These are phyloP conservation scores for Sminthurinus aureus DNA, from an alignment of 2,888 invertebrate genomes.

Conservation along the genomic window DNA sequence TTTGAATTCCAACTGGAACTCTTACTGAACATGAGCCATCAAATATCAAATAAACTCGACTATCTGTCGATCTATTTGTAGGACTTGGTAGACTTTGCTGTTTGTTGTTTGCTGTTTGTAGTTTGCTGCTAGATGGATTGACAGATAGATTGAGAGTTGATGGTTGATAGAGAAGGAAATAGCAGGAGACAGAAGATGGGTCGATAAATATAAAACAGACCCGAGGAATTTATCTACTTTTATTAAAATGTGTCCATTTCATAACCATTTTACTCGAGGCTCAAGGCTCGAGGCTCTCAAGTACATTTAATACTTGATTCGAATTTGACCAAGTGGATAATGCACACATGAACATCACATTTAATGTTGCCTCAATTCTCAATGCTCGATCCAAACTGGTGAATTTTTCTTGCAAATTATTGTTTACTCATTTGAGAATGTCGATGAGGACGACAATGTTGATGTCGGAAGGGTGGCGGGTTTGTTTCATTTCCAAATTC, in stretches of 20 bases:
- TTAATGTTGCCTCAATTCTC: not conserved
- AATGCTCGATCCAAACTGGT: not conserved
- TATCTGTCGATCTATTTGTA: not conserved
- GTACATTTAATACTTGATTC: no score
- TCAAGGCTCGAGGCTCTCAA: no score
- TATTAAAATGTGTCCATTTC: no score
- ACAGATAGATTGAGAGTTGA: no score
- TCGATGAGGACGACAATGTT: not conserved
- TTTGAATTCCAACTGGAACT: no score
- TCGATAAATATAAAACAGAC: no score
- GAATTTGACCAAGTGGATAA: not conserved
- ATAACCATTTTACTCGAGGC: no score
- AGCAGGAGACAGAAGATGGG: no score
- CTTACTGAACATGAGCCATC: not conserved
- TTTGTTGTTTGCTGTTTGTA: no score
- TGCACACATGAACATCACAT: not conserved
- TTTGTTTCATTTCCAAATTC: not conserved
- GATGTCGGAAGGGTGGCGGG: not conserved
- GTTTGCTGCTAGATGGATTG: not conserved
- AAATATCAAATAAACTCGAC: not conserved
- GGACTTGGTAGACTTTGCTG: not conserved
- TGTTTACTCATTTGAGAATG: slow-evolving; percentile 35
- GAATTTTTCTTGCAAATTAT: slow-evolving; percentile 17
- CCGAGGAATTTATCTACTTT: no score
- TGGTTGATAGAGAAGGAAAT: no score